Evolutionary conservation across 2,797 vertebrate genomes (phyloP).

Genomic region (Pangasius djambal): DNA sequence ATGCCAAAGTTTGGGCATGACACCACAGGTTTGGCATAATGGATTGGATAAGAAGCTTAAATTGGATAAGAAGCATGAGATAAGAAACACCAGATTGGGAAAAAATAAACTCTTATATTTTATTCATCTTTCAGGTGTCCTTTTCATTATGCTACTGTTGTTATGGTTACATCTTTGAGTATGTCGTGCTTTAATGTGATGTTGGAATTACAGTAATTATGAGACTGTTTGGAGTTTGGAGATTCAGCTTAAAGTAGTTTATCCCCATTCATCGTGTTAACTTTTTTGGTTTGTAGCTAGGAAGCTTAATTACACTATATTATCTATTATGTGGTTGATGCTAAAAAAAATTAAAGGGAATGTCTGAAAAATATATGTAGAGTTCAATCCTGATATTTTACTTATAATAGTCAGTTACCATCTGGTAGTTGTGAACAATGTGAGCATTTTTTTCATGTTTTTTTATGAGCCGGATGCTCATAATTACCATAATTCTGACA

Average conservation of each 20-base stretch:
- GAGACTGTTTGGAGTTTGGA: neutral
- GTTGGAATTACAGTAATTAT: slow-evolving; percentile 1
- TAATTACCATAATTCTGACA: neutral
- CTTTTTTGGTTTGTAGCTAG: neutral
- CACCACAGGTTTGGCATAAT: neutral
- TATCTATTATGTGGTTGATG: neutral
- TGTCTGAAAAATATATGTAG: neutral
- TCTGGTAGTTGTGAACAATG: neutral
- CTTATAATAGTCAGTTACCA: neutral
- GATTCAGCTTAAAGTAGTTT: neutral
- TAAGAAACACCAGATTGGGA: neutral
- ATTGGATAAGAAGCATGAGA: neutral
- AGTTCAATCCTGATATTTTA: neutral
- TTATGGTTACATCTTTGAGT: slow-evolving; percentile 11
- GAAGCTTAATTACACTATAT: neutral
- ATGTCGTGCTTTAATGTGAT: neutral
- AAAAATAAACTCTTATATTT: neutral
- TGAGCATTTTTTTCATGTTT: neutral
- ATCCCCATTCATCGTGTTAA: neutral
- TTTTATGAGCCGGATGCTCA: neutral
- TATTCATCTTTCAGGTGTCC: neutral
- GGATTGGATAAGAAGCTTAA: neutral
- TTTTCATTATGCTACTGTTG: neutral
- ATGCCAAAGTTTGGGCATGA: neutral
- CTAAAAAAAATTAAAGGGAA: neutral